Evolutionary conservation across 2,888 invertebrate genomes (phyloP).

Genomic region (Drosophila atripex): DNA sequence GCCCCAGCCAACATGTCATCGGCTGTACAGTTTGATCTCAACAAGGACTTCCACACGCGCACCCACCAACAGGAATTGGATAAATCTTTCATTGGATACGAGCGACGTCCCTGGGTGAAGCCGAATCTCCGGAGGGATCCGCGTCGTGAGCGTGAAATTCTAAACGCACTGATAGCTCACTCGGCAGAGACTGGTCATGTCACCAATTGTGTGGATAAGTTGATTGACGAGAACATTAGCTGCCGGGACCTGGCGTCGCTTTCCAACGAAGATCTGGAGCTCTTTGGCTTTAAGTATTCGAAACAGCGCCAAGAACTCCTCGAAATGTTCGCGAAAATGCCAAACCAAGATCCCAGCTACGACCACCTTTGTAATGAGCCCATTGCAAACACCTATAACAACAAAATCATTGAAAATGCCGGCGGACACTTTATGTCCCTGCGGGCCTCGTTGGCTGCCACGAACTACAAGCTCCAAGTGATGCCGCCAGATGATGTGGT

Average conservation of each 20-base stretch:
- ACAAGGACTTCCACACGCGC: slow-evolving; percentile 66
- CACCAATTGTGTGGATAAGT: slow-evolving; percentile 58
- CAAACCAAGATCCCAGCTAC: slow-evolving; percentile 79
- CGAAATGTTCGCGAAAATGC: slow-evolving; percentile 69
- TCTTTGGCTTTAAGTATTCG: slow-evolving; percentile 72
- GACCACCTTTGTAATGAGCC: slow-evolving; percentile 63
- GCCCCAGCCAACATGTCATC: slow-evolving; percentile 33
- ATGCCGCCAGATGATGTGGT: slow-evolving; percentile 81
- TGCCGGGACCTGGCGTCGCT: slow-evolving; percentile 79
- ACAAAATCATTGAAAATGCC: slow-evolving; percentile 74
- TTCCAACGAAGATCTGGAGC: slow-evolving; percentile 69
- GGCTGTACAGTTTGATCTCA: slow-evolving; percentile 64
- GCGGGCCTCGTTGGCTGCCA: slow-evolving; percentile 77
- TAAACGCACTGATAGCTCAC: slow-evolving; percentile 56
- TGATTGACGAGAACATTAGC: slow-evolving; percentile 73
- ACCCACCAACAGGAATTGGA: slow-evolving; percentile 62
- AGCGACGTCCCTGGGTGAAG: slow-evolving; percentile 56
- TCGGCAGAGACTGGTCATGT: slow-evolving; percentile 9
- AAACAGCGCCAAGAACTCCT: slow-evolving; percentile 70
- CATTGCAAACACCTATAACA: slow-evolving; percentile 71
- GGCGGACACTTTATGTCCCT: slow-evolving; percentile 75
- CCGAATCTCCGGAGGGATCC: slow-evolving; percentile 30
- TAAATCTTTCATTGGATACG: slow-evolving; percentile 61
- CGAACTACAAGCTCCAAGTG: slow-evolving; percentile 81
- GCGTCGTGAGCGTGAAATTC: slow-evolving; percentile 60